Percentiles rank a stretch among this genome's conserved stretches.
Evolutionary conservation across 2,797 vertebrate genomes (phyloP).

Genomic region (Malurus splendens): DNA sequence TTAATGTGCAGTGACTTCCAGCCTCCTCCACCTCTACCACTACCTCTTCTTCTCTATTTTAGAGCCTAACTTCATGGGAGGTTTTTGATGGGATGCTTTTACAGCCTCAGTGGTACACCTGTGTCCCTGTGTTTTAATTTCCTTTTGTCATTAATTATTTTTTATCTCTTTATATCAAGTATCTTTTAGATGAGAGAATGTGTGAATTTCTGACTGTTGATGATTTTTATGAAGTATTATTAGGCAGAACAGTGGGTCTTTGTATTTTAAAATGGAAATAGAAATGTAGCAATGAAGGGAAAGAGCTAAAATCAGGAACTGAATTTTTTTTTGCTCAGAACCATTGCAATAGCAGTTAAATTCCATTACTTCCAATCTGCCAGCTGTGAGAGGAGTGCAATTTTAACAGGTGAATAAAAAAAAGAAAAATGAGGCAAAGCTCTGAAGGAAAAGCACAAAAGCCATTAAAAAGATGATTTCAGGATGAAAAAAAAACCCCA

Average conservation of each 20-base stretch:
- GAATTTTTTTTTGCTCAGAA: background rate
- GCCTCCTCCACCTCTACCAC: background rate
- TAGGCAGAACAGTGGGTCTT: background rate
- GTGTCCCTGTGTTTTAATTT: background rate
- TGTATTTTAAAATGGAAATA: background rate
- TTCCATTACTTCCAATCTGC: constrained; percentile 42
- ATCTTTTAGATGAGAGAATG: background rate
- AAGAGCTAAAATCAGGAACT: background rate
- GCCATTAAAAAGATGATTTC: constrained; percentile 13
- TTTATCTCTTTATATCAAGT: background rate
- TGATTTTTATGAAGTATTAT: background rate
- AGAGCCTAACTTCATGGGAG: background rate
- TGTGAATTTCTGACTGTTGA: background rate
- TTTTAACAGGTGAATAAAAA: constrained; percentile 57
- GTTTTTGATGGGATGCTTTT: background rate
- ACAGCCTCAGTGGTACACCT: accelerated
- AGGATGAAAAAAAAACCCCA: background rate
- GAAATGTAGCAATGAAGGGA: background rate
- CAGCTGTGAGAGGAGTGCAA: constrained; percentile 29
- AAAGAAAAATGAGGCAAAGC: background rate
- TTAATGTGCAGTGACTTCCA: background rate
- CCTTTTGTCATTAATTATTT: background rate
- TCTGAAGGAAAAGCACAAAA: constrained; percentile 39
- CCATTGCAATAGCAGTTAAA: constrained; percentile 22
- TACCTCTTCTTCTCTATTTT: background rate